Conservation (phyloP, 2,113 vertebrate genomes). For the Falco punctatus region DNA sequence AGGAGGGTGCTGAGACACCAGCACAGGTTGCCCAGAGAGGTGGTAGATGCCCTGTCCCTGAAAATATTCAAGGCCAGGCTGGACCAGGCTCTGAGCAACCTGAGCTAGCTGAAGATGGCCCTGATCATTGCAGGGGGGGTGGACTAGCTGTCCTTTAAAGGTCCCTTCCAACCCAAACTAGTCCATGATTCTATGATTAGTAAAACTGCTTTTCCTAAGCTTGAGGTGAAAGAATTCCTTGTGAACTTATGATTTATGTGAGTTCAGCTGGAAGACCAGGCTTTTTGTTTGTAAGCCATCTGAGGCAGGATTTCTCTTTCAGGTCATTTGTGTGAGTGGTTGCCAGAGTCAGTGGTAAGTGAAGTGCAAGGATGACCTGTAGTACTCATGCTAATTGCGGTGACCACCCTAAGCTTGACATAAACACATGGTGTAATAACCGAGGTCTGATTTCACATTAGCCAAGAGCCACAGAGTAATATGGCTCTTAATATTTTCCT, state of each 20-base stretch:
- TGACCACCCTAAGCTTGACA: not conserved
- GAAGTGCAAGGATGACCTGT: not conserved
- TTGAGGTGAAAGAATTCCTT: not conserved
- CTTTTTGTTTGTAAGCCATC: not conserved
- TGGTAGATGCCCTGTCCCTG: too few species aligned
- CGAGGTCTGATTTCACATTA: not conserved
- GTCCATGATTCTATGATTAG: not conserved
- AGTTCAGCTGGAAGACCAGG: not conserved
- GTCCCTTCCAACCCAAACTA: not conserved
- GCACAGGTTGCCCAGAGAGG: too few species aligned
- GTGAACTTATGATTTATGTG: not conserved
- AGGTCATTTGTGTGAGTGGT: not conserved
- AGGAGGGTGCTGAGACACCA: too few species aligned
- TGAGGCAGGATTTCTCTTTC: not conserved
- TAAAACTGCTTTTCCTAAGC: not conserved
- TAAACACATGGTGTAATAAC: constrained; percentile 28
- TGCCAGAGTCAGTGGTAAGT: not conserved
- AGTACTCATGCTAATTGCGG: constrained; percentile 13
- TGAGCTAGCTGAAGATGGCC: not conserved
- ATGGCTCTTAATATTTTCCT: not conserved
- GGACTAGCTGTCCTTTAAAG: not conserved
- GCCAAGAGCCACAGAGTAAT: not conserved
- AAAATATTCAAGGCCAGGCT: not conserved
- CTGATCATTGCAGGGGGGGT: not conserved
- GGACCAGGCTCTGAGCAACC: not conserved